Evolutionary conservation across 2,888 invertebrate genomes (phyloP).

Genomic region (Morpho achilles): DNA sequence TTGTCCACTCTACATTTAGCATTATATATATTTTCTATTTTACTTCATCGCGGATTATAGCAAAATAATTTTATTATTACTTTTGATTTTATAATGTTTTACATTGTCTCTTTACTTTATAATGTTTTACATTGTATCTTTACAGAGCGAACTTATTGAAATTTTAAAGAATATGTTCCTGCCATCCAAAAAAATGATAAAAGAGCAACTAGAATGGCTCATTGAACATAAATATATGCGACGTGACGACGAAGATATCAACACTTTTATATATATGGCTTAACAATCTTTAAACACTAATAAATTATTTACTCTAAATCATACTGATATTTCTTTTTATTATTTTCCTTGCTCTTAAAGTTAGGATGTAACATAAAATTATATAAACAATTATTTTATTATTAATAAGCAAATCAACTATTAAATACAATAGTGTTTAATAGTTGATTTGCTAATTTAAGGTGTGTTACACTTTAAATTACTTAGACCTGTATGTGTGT

Average conservation of each 20-base stretch:
- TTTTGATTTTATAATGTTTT: neutral
- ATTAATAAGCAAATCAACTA: too few relatives aligned
- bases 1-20: too few relatives aligned
- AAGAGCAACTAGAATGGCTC: conserved; percentile 99
- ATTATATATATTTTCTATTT: too few relatives aligned
- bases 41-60: too few relatives aligned
- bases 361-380: neutral
- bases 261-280: conserved; percentile 98
- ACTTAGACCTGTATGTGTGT: too few relatives aligned
- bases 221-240: conserved; percentile 99
- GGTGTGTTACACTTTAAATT: too few relatives aligned
- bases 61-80: too few relatives aligned
- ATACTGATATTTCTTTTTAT: conserved; percentile 26
- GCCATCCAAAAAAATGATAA: conserved; percentile 99
- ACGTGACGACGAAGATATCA: conserved; percentile 97
- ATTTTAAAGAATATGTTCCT: conserved; percentile 99
- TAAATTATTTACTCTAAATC: conserved; percentile 60
- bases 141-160: conserved; percentile 95
- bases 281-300: conserved; percentile 63
- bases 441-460: too few relatives aligned
- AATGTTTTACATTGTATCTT: conserved; percentile 26
- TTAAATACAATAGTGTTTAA: too few relatives aligned
- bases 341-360: neutral
- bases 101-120: conserved; percentile 35
- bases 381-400: too few relatives aligned